Evolutionary conservation across 2,797 vertebrate genomes (phyloP).

Genomic region (Sebastes wilsoni): DNA sequence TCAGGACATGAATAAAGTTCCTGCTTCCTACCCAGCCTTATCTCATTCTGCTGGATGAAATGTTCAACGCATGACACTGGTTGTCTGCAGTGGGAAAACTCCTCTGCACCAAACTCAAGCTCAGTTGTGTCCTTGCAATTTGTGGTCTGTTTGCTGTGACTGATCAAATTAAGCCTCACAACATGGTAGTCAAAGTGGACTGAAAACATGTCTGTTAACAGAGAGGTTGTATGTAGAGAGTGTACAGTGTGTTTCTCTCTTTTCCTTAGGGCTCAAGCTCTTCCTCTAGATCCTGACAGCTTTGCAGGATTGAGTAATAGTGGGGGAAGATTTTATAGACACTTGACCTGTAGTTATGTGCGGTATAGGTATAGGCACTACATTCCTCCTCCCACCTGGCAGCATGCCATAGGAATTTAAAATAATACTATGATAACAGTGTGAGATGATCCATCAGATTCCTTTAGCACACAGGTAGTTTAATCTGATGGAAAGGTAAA

Average conservation of each 20-base stretch:
- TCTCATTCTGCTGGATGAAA: conserved; percentile 28
- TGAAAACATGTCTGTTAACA: not conserved
- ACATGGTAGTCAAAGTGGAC: not conserved
- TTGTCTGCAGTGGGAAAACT: not conserved
- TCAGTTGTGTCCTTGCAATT: conserved; percentile 7
- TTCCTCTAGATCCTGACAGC: not conserved
- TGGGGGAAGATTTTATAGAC: not conserved
- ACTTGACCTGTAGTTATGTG: conserved; percentile 17
- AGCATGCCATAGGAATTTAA: conserved; percentile 26
- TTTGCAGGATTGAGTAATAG: conserved; percentile 2
- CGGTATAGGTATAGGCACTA: not conserved
- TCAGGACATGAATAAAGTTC: conserved; percentile 63
- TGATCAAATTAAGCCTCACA: conserved; percentile 23
- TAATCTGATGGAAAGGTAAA: not conserved
- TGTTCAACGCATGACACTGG: not conserved
- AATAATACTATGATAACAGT: conserved; percentile 20
- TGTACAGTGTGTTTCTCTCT: not conserved
- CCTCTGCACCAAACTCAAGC: not conserved
- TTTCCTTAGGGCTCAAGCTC: not conserved
- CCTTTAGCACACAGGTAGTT: not conserved
- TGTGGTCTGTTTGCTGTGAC: conserved; percentile 23
- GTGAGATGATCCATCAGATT: conserved; percentile 13
- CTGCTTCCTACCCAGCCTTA: conserved; percentile 2
- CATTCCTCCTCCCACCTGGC: conserved; percentile 27
- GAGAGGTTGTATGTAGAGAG: not conserved